phyloP scores from a whole-genome alignment of 1,140 invertebrate species.

The Odontomachus brunneus region DNA sequence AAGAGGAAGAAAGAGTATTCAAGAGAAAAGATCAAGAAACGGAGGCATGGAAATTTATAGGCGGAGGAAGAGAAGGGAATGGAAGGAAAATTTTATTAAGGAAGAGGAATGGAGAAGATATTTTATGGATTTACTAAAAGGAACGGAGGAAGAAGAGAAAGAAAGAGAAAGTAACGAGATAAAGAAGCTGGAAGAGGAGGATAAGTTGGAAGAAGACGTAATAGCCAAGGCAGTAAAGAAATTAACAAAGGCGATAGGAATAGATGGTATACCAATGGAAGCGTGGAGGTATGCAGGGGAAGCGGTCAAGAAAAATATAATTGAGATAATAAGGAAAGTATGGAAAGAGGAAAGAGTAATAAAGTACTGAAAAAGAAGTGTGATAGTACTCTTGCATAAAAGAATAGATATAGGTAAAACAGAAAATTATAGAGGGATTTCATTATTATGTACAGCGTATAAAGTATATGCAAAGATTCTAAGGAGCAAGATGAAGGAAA shows the following conservation, averaged over 20 bases:
- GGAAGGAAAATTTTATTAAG: not conserved
- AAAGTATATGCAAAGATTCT: no score
- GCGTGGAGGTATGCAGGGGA: slow-evolving; percentile 32
- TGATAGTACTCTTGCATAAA: no score
- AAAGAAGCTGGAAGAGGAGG: no score
- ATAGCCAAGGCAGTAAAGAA: not conserved
- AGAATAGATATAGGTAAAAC: no score
- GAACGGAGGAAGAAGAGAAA: no score
- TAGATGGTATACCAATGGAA: slow-evolving; percentile 45
- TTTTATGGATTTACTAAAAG: not conserved
- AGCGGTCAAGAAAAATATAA: not conserved
- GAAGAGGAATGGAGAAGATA: not conserved
- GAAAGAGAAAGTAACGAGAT: no score
- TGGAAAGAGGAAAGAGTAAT: not conserved
- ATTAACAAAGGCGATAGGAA: slow-evolving; percentile 40
- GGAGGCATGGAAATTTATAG: not conserved
- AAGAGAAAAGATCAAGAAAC: not conserved
- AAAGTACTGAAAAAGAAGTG: slow-evolving; percentile 5
- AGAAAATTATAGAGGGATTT: no score
- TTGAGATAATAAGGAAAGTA: not conserved
- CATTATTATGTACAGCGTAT: no score
- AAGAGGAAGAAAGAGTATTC: not conserved
- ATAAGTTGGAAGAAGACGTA: slow-evolving; percentile 28
- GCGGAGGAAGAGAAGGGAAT: not conserved
- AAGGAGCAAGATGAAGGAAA: no score